Percentiles rank a stretch among this genome's conserved stretches.
Evolutionary conservation across 1,140 invertebrate species (phyloP).

Genomic region (Tetramorium parvispinum): DNA sequence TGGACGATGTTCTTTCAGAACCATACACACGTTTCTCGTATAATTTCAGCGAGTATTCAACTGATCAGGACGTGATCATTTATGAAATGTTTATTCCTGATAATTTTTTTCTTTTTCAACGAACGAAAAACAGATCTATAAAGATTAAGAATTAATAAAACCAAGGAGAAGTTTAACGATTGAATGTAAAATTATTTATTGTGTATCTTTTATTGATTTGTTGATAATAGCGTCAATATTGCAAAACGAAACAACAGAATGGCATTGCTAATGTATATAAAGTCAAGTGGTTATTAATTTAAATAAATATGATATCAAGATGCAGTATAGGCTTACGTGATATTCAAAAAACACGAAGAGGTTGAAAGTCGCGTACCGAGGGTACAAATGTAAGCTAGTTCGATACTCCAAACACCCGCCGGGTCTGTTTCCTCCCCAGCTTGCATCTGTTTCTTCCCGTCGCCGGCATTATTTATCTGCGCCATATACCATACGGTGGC

Average conservation of each 20-base stretch:
- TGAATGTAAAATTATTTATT: neutral
- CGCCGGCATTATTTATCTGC: conserved; percentile 38
- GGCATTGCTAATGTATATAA: neutral
- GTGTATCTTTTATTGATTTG: neutral
- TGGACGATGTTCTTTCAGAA: conserved; percentile 20
- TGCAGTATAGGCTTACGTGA: neutral
- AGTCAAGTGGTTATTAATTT: neutral
- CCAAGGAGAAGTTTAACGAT: neutral
- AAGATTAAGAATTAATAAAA: neutral
- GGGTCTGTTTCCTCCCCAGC: conserved; percentile 24
- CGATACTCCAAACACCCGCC: conserved; percentile 12
- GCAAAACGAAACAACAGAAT: neutral
- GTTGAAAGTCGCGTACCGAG: neutral
- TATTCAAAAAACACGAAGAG: neutral
- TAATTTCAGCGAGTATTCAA: conserved; percentile 18
- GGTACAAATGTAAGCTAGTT: neutral
- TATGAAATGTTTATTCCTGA: neutral
- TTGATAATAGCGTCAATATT: neutral
- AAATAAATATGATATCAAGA: neutral
- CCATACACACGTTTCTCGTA: neutral
- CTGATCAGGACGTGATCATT: neutral
- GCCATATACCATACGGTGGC: conserved; percentile 16
- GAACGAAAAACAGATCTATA: neutral
- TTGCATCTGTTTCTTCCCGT: conserved; percentile 51
- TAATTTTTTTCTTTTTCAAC: neutral